phyloP scores from a whole-genome alignment of 2,113 vertebrate species.

The Colinus virginianus region DNA sequence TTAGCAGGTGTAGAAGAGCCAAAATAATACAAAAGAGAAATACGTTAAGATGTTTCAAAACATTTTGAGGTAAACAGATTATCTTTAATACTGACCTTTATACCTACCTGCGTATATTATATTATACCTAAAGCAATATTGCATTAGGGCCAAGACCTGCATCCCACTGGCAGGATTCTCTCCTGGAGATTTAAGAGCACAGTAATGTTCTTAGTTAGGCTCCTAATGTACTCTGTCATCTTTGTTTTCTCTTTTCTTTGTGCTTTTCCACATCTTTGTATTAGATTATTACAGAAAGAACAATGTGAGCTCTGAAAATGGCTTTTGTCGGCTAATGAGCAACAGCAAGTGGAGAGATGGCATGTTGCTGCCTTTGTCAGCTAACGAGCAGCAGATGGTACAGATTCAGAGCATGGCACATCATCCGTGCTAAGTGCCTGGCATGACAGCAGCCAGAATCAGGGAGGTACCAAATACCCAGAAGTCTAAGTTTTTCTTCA shows the following conservation, averaged over 20 bases:
- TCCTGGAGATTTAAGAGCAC: not conserved
- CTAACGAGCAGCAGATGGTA: conserved; percentile 71
- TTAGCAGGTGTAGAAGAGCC: not conserved
- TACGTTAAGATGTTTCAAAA: not conserved
- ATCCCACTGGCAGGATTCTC: not conserved
- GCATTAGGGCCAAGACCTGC: not conserved
- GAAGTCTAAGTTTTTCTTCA: not conserved
- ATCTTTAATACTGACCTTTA: not conserved
- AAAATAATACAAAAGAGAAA: not conserved
- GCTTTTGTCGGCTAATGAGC: conserved; percentile 48
- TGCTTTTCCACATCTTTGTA: conserved; percentile 23
- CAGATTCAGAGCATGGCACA: conserved; percentile 47
- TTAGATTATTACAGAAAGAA: conserved; percentile 42
- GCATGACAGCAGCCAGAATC: conserved; percentile 57
- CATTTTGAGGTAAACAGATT: not conserved
- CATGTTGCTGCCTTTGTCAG: conserved; percentile 40
- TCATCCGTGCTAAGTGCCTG: conserved; percentile 39
- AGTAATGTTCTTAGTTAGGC: not conserved
- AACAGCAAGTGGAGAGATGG: conserved; percentile 31
- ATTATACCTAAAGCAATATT: not conserved
- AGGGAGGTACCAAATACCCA: not conserved
- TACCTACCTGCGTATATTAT: not conserved
- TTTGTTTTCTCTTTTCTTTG: not conserved
- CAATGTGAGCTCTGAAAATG: not conserved
- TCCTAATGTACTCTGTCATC: conserved; percentile 47